A percentile compares a stretch with the other conserved stretches of the same genome.
These are phyloP conservation scores for Microchirus variegatus DNA, from an alignment of 2,797 vertebrate genomes.

Conservation along the genomic window DNA sequence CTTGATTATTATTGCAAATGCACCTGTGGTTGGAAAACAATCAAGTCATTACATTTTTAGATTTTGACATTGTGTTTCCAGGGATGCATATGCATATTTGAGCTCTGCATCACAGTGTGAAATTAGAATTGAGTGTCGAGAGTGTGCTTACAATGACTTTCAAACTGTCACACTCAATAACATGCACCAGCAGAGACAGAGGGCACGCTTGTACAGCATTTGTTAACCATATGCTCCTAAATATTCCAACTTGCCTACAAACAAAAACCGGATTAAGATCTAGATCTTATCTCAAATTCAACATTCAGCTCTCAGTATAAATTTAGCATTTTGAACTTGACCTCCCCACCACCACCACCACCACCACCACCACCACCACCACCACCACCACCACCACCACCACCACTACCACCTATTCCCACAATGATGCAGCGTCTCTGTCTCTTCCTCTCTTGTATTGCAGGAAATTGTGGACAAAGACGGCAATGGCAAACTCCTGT, in stretches of 20 bases:
- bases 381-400: too few species aligned
- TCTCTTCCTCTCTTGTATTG: constrained; percentile 37
- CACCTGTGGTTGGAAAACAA: too few species aligned
- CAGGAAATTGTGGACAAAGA: constrained; percentile 99
- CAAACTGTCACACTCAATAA: constrained; percentile 45
- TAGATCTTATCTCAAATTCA: background rate
- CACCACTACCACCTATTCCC: too few species aligned
- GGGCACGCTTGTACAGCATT: constrained; percentile 5
- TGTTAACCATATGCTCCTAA: constrained; percentile 2
- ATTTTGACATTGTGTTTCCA: constrained; percentile 7
- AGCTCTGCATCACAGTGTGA: constrained; percentile 13
- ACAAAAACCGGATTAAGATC: background rate
- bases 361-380: too few species aligned
- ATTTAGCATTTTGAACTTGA: background rate
- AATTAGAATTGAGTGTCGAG: constrained; percentile 34
- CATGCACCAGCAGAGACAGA: constrained; percentile 2
- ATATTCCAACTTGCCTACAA: constrained; percentile 1
- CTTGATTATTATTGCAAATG: constrained; percentile 4
- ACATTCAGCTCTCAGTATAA: background rate
- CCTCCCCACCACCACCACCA: too few species aligned
- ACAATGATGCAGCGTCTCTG: constrained; percentile 11
- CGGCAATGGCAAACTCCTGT: constrained; percentile 96
- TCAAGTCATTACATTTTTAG: too few species aligned
- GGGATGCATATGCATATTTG: constrained; percentile 11
- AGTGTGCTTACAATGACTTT: constrained; percentile 24